Evolutionary conservation across 1,140 invertebrate species (phyloP).

Genomic region (Dendrolimus kikuchii): DNA sequence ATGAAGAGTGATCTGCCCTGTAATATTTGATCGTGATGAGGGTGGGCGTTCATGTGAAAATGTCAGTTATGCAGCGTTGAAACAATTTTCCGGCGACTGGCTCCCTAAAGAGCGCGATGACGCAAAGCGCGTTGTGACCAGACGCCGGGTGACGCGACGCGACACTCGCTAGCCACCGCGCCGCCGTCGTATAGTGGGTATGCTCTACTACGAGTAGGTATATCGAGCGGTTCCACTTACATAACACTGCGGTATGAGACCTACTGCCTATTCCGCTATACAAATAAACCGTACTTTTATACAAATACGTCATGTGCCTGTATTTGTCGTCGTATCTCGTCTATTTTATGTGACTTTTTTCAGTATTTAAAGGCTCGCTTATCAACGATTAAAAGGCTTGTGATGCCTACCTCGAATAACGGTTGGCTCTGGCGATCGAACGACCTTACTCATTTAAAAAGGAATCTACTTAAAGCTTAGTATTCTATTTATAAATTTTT

Average conservation of each 20-base stretch:
- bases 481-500: too few relatives aligned
- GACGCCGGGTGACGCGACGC: constrained; percentile 15
- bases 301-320: background rate
- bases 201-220: constrained; percentile 13
- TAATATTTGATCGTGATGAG: background rate
- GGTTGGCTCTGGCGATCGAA: too few relatives aligned
- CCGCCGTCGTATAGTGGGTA: constrained; percentile 24
- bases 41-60: constrained; percentile 2
- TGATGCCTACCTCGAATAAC: too few relatives aligned
- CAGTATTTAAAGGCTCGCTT: background rate
- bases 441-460: too few relatives aligned
- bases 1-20: too few relatives aligned
- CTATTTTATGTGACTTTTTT: background rate
- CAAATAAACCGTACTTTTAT: constrained; percentile 14
- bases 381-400: too few relatives aligned
- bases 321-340: too few relatives aligned
- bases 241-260: constrained; percentile 56
- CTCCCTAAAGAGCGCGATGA: constrained; percentile 20
- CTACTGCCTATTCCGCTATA: constrained; percentile 26
- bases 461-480: too few relatives aligned
- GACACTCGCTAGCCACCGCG: constrained; percentile 27
- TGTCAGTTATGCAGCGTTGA: constrained; percentile 9
- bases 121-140: constrained; percentile 21
- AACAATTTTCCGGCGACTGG: constrained; percentile 31
- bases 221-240: constrained; percentile 52